Percentiles rank a stretch among this genome's conserved stretches.
phyloP scores from a whole-genome alignment of 2,113 vertebrate genomes.

The Taxidea taxus region DNA sequence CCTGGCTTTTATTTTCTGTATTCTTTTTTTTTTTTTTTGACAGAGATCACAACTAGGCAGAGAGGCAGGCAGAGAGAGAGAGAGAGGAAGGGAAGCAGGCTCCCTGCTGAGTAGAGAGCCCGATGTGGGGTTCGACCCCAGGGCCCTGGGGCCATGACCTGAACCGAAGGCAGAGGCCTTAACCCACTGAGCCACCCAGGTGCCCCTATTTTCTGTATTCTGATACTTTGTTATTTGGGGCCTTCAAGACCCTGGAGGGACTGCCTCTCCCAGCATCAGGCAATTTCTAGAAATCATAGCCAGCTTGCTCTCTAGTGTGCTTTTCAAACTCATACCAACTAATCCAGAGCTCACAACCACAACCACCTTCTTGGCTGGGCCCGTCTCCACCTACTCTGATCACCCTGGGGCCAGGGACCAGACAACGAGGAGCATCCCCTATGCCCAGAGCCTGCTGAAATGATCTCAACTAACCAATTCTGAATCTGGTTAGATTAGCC shows the following conservation, averaged over 20 bases:
- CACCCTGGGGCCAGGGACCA: not conserved
- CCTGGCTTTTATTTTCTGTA: not conserved
- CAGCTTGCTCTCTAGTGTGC: not conserved
- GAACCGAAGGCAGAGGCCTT: no score
- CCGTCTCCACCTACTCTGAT: not conserved
- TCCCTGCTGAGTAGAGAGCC: no score
- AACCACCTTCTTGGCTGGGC: not conserved
- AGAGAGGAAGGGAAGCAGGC: no score
- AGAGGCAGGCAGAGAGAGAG: no score
- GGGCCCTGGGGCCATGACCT: no score
- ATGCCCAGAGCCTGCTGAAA: not conserved
- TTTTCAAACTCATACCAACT: not conserved
- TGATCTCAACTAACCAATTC: not conserved
- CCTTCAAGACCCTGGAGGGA: not conserved
- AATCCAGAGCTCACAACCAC: not conserved
- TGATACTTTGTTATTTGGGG: not conserved
- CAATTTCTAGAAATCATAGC: not conserved
- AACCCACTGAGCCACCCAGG: no score
- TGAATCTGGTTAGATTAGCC: not conserved
- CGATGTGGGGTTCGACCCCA: no score
- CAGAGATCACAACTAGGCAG: no score
- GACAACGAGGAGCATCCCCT: not conserved
- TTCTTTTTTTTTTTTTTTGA: not conserved
- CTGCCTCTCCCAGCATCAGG: not conserved
- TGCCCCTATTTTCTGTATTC: not conserved